Conservation (phyloP, 2,797 vertebrate species). For the Amazonetta brasiliensis region DNA sequence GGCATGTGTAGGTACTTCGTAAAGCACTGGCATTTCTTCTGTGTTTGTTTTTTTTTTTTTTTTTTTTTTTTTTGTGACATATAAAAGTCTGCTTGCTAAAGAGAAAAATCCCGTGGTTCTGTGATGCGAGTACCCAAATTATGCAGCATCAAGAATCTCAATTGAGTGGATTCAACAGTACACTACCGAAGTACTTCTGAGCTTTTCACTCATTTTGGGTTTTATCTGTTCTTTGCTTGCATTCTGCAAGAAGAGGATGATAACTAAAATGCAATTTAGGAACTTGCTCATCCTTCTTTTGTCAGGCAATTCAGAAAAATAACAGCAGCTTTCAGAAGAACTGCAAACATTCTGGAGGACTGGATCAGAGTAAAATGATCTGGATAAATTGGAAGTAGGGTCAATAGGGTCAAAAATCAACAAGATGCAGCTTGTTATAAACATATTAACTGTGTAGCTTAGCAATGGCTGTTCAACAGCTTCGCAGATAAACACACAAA, state of each 20-base stretch:
- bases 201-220: not conserved
- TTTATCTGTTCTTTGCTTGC: not conserved
- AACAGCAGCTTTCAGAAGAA: not conserved
- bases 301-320: not conserved
- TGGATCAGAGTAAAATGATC: not conserved
- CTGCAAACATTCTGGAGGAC: not conserved
- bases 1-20: not conserved
- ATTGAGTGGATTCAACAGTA: not conserved
- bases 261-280: constrained; percentile 4
- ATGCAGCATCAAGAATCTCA: not conserved
- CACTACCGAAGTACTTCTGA: not conserved
- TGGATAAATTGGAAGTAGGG: not conserved
- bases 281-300: not conserved
- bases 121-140: not conserved
- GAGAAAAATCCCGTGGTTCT: not conserved
- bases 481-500: not conserved
- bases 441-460: not conserved
- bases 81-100: not conserved
- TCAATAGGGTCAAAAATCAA: not conserved
- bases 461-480: not conserved
- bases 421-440: not conserved
- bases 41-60: not conserved
- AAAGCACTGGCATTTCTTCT: not conserved
- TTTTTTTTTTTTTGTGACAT: not conserved
- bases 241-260: constrained; percentile 8